Base-by-base conservation (phyloP, 2,888 invertebrate genomes). In the Drosophila diplacantha region DNA sequence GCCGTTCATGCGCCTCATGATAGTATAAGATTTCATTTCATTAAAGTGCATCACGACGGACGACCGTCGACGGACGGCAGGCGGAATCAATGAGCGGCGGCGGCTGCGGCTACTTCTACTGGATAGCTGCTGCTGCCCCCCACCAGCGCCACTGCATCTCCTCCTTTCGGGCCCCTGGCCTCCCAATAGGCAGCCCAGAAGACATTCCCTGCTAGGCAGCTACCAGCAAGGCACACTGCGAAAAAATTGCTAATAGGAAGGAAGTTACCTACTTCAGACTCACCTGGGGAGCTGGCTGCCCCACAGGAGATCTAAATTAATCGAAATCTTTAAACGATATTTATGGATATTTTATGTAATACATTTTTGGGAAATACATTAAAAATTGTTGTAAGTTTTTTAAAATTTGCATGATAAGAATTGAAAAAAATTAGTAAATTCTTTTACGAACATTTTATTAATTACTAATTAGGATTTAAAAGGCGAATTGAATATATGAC, bases 1-100 rank as follows among this genome's bases (percentile, higher is more conserved):
- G 66, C 71, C 50, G 82, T 79, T 82, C 80, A 82, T 82, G 74
- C 81, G 68, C 64, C 68, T 84, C 83, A 84, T 80, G 84, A 84
- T 80, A 75, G 75, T 87, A 87, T 86, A 86, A 86, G 87, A 86
- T 87, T 87, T 88, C 88, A 87, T 88, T 87, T 88, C 87, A 87
- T 87, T 87, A 87, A 88, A 86, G 85, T 88, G 84, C 87, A 87
- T 87, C 87, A 88, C 87, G 88, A 86, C 74, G 77, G 81, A 73
- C 77, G 65, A 54, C 67, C 55, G 69, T 47, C 64, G 32, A 18
- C 35, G 51, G 85, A 83, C 79, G 51, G 61, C 75, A 50, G 83
- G 69, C 66, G 79, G 78, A 78, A 83, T 78, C 78, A 78, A 78
- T 78, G 78, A 80, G 75, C 69, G 68, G 65, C 70, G 53, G 57